Base-by-base conservation (phyloP, 1,140 invertebrate genomes). In the Phenacoccus solenopsis region DNA sequence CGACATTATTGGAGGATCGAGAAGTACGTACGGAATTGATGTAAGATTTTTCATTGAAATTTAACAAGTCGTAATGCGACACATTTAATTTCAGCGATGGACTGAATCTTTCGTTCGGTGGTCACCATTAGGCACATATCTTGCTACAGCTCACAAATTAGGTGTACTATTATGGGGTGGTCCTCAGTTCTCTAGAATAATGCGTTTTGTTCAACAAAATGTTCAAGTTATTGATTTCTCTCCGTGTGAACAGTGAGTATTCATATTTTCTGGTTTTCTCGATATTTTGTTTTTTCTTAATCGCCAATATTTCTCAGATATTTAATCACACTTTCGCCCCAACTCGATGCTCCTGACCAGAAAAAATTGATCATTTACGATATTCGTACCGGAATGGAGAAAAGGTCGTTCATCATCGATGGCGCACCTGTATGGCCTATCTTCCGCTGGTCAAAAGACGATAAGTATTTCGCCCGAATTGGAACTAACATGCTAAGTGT, bases 141-240 rank as follows among this genome's bases (percentile, higher is more conserved):
- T 99, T 38, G 88, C 94, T 0, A 98, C 97, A 0, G 95, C 98
- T 79, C 97, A 99, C 78, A 88, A 88, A 77, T 86, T 89, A 74
- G 98, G 98, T 73, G 93, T 98, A 70, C 94, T 93, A 0, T 81
- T 99, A 22, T 99, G 97, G 97, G 96, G 94, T 67, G 96, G 96
- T 0, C 90, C 93, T 30, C 88, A 90, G 72, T 98, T 98, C 81
- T 84, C 85, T 9, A 92, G 96, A 78, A 90, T 98, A 72, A 90
- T 91, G 76, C 90, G 90, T 76, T 98, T 98, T 78, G 86, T 84
- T 70, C 97, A 99, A 78, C 82, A 85, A 1, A 88, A 89, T 74
- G 97, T 97, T 0, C 91, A 96, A 75, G 94, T 94, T 73, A 94
- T 98, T 70, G 96, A 98, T 74, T 99, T 98, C 78, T 98, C 96